A percentile compares a stretch with the other conserved stretches of the same genome.
Evolutionary conservation across 1,140 invertebrate genomes (phyloP).

Genomic region (Limonius californicus): DNA sequence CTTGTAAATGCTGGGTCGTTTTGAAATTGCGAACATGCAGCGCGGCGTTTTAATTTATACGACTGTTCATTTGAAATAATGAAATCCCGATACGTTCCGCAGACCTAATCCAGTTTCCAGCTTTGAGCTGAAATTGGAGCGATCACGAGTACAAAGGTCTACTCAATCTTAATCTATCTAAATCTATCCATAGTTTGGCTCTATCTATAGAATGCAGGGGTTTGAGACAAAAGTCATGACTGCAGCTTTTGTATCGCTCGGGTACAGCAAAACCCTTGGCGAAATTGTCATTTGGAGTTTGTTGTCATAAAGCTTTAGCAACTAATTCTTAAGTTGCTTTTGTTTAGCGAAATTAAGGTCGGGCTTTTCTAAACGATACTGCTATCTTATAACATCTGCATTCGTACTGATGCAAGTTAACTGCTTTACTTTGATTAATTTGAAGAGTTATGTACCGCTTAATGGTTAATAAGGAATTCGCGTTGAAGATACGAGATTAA

Average conservation of each 20-base stretch:
- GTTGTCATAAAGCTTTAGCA: neutral
- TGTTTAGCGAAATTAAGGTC: neutral
- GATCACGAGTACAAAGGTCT: neutral
- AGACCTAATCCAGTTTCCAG: neutral
- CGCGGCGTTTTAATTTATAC: slow-evolving; percentile 1
- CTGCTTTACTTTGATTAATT: too few species aligned
- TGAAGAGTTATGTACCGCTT: too few species aligned
- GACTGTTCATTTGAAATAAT: neutral
- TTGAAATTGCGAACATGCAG: neutral
- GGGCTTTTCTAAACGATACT: too few species aligned
- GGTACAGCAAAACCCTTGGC: neutral
- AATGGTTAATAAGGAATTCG: too few species aligned
- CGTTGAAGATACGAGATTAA: too few species aligned
- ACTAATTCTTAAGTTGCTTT: too few species aligned
- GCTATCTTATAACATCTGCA: too few species aligned
- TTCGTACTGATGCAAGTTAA: too few species aligned
- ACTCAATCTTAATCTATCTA: slow-evolving; percentile 14
- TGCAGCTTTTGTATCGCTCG: neutral
- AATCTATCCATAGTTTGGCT: slow-evolving; percentile 5
- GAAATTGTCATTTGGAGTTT: neutral
- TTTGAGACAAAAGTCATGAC: slow-evolving; percentile 4
- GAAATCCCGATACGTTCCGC: neutral
- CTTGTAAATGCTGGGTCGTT: too few species aligned
- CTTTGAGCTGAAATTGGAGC: neutral
- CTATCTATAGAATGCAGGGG: slow-evolving; percentile 1